These are phyloP conservation scores for Hybos culiciformis DNA, from an alignment of 2,888 invertebrate genomes.

Conservation along the genomic window DNA sequence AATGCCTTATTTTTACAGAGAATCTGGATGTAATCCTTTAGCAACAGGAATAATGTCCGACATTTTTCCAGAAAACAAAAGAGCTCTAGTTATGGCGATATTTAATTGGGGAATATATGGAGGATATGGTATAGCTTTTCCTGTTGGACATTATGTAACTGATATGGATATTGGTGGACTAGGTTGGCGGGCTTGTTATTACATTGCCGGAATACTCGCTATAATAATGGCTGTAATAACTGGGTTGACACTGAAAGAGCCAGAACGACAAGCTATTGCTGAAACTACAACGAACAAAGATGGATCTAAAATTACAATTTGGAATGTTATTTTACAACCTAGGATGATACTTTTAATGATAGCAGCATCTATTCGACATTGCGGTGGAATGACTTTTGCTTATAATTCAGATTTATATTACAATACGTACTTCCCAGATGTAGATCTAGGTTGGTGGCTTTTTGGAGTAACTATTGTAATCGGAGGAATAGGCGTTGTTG, in stretches of 20 bases:
- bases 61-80: slow-evolving; percentile 63
- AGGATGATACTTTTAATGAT: slow-evolving; percentile 65
- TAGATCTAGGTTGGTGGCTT: slow-evolving; percentile 81
- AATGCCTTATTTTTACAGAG: slow-evolving; percentile 36
- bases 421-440: slow-evolving; percentile 75
- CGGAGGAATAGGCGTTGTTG: slow-evolving; percentile 52
- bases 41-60: slow-evolving; percentile 74
- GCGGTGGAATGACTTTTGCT: slow-evolving; percentile 81
- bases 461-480: slow-evolving; percentile 79
- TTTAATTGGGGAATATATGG: slow-evolving; percentile 96
- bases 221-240: slow-evolving; percentile 57
- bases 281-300: slow-evolving; percentile 41
- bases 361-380: slow-evolving; percentile 80
- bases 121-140: slow-evolving; percentile 85
- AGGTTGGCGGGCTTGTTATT: slow-evolving; percentile 75
- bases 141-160: slow-evolving; percentile 76
- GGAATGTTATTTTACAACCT: slow-evolving; percentile 65
- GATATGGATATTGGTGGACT: slow-evolving; percentile 57
- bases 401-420: slow-evolving; percentile 85
- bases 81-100: slow-evolving; percentile 79
- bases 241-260: slow-evolving; percentile 61
- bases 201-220: slow-evolving; percentile 64
- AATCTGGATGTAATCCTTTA: slow-evolving; percentile 76
- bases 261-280: slow-evolving; percentile 59
- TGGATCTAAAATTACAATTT: slow-evolving; percentile 46